Evolutionary conservation across 1,140 invertebrate genomes (phyloP).

Genomic region (Drosophila mauritiana): DNA sequence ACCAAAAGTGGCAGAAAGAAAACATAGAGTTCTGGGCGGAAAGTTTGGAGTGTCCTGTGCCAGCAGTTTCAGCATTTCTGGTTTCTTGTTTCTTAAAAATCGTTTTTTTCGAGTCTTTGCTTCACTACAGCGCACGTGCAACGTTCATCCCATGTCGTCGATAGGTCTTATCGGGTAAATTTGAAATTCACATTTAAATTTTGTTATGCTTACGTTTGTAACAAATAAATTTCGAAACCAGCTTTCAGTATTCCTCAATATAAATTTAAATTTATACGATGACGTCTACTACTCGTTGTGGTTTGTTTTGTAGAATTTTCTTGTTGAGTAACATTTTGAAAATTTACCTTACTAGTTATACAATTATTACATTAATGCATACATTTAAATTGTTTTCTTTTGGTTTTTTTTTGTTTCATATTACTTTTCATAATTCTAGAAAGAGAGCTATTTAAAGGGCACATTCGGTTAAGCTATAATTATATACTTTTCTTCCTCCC

Average conservation of each 20-base stretch:
- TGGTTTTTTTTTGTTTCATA: slow-evolving; percentile 47
- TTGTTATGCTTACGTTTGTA: slow-evolving; percentile 31
- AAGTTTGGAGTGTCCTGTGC: slow-evolving; percentile 69
- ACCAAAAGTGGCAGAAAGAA: slow-evolving; percentile 30
- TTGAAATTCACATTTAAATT: slow-evolving; percentile 63
- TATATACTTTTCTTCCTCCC: slow-evolving; percentile 58
- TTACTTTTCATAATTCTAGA: slow-evolving; percentile 73
- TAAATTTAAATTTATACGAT: slow-evolving; percentile 66
- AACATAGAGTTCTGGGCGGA: slow-evolving; percentile 67
- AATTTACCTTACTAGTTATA: slow-evolving; percentile 69
- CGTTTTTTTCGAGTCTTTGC: slow-evolving; percentile 45
- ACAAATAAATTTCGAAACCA: slow-evolving; percentile 67
- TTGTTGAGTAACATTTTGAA: slow-evolving; percentile 63
- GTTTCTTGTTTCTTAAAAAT: slow-evolving; percentile 10
- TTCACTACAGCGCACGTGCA: slow-evolving; percentile 51
- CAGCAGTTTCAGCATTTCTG: slow-evolving; percentile 25
- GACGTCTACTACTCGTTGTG: slow-evolving; percentile 76
- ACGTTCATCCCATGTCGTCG: slow-evolving; percentile 40
- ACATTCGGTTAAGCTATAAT: slow-evolving; percentile 85
- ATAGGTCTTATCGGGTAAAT: slow-evolving; percentile 51
- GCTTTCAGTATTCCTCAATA: slow-evolving; percentile 68
- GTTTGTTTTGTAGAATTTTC: slow-evolving; percentile 39
- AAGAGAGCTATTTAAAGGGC: slow-evolving; percentile 85
- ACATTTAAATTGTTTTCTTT: slow-evolving; percentile 54
- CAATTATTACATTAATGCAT: slow-evolving; percentile 69